Evolutionary conservation across 1,140 invertebrate genomes (phyloP).

Genomic region (Drosophila gunungcola): DNA sequence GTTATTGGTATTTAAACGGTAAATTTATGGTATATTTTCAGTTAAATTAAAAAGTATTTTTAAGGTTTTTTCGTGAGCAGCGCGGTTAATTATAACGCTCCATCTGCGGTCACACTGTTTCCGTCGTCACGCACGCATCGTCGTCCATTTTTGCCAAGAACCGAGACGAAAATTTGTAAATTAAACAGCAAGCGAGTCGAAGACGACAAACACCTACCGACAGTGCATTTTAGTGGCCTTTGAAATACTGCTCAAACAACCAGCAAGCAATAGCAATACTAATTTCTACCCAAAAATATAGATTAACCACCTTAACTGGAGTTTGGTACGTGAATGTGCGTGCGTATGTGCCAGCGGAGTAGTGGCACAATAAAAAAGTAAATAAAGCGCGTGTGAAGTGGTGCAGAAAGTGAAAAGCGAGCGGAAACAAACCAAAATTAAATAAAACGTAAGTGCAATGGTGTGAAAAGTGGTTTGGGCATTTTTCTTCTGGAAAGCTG

Average conservation of each 20-base stretch:
- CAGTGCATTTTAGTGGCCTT: conserved; percentile 81
- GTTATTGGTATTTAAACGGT: too few relatives aligned
- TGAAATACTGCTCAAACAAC: conserved; percentile 74
- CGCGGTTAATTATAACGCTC: neutral
- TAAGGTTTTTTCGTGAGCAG: neutral
- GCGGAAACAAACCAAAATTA: conserved; percentile 26
- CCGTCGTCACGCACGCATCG: conserved; percentile 66
- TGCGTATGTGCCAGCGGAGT: conserved; percentile 54
- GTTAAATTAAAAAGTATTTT: neutral
- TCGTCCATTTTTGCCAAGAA: conserved; percentile 75
- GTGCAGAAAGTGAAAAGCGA: conserved; percentile 57
- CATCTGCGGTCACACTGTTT: conserved; percentile 4
- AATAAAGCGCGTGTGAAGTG: conserved; percentile 78
- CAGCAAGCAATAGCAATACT: conserved; percentile 59
- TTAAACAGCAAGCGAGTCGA: conserved; percentile 32
- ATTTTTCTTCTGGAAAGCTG: conserved; percentile 25
- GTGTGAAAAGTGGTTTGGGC: conserved; percentile 12
- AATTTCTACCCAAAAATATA: conserved; percentile 39
- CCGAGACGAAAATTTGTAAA: conserved; percentile 62
- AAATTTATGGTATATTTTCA: too few relatives aligned
- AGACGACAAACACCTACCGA: conserved; percentile 26
- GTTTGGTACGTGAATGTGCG: conserved; percentile 43
- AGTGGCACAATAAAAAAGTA: conserved; percentile 72
- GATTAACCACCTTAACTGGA: conserved; percentile 36
- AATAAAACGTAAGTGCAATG: conserved; percentile 64